These are phyloP conservation scores for Taenaris catops DNA, from an alignment of 2,888 invertebrate genomes.

Conservation along the genomic window DNA sequence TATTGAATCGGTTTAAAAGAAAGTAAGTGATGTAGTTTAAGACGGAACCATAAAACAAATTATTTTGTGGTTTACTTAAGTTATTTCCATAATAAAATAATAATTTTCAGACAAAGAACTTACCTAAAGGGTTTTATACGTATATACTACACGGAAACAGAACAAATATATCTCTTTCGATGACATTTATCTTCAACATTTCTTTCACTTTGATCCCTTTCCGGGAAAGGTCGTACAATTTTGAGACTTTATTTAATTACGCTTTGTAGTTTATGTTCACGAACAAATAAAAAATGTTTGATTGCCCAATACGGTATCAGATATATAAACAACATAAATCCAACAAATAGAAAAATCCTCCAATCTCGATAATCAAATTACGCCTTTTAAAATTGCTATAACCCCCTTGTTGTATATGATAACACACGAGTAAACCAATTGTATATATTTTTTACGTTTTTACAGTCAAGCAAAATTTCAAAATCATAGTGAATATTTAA, in stretches of 20 bases:
- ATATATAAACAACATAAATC: conserved; percentile 14
- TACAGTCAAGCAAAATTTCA: neutral
- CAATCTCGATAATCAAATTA: conserved; percentile 6
- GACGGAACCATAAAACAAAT: no score
- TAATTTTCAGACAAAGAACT: no score
- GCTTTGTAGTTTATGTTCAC: conserved; percentile 14
- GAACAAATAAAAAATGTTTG: conserved; percentile 16
- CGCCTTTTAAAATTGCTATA: conserved; percentile 5
- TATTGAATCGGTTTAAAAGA: no score
- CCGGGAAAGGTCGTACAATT: conserved; percentile 9
- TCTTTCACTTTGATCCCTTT: conserved; percentile 15
- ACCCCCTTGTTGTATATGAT: neutral
- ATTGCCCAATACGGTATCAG: conserved; percentile 16
- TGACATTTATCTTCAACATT: conserved; percentile 10
- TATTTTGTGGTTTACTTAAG: no score
- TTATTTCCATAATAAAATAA: no score
- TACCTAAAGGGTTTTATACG: no score
- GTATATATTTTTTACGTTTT: neutral
- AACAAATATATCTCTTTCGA: conserved; percentile 17
- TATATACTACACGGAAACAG: no score
- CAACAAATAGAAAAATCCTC: conserved; percentile 13
- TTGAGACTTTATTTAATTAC: conserved; percentile 19
- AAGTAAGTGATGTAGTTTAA: no score
- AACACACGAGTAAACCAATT: no score
- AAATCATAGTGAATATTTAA: no score